Percentiles rank a stretch among this genome's conserved stretches.
phyloP scores from a whole-genome alignment of 1,140 invertebrate genomes.

The Tetragonula clypearis region DNA sequence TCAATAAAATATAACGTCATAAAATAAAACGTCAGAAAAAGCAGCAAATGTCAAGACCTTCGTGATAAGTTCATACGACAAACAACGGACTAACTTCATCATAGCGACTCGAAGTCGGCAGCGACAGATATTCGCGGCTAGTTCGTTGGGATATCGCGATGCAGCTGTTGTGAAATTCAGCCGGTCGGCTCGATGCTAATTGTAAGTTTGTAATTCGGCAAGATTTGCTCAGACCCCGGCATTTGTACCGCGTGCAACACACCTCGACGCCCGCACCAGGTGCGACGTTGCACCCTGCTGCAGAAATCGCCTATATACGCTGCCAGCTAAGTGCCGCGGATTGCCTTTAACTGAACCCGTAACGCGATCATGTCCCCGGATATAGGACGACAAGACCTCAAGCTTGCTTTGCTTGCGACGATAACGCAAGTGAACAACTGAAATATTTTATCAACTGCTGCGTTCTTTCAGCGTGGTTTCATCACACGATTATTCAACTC shows the following conservation, averaged over 20 bases:
- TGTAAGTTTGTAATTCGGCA: constrained; percentile 43
- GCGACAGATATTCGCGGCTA: constrained; percentile 1
- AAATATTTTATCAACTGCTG: too few species aligned
- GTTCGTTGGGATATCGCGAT: constrained; percentile 20
- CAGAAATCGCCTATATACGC: constrained; percentile 40
- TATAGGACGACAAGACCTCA: neutral
- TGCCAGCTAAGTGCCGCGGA: constrained; percentile 35
- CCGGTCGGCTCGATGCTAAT: constrained; percentile 16
- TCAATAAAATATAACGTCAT: too few species aligned
- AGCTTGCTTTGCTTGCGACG: too few species aligned
- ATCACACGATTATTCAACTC: too few species aligned
- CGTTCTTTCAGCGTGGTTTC: too few species aligned
- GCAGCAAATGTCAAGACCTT: too few species aligned
- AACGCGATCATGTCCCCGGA: constrained; percentile 29
- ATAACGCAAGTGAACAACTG: too few species aligned
- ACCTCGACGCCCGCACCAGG: constrained; percentile 47
- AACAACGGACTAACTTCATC: constrained; percentile 19
- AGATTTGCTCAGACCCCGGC: constrained; percentile 57
- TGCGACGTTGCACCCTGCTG: constrained; percentile 61
- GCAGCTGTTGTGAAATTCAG: constrained; percentile 49
- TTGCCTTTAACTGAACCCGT: constrained; percentile 57
- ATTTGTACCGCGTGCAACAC: constrained; percentile 59
- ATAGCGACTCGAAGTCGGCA: neutral
- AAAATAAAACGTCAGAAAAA: too few species aligned
- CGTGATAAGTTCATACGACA: too few species aligned